These are phyloP conservation scores for Heliconius eleuchia DNA, from an alignment of 1,140 invertebrate species.

Conservation along the genomic window DNA sequence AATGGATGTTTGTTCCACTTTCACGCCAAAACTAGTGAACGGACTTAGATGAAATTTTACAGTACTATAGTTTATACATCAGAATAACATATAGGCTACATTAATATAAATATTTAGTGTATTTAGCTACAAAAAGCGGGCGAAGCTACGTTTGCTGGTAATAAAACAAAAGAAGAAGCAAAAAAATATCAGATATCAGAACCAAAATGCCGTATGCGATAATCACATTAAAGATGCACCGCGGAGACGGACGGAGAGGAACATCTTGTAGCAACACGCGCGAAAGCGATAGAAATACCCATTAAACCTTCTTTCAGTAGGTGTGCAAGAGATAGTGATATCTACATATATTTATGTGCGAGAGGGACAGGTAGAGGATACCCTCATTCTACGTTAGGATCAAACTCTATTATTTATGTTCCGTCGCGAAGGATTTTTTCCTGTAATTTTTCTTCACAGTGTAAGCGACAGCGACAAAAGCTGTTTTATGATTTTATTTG, in stretches of 20 bases:
- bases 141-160: too few relatives aligned
- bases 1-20: too few relatives aligned
- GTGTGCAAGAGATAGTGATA: background rate
- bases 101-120: too few relatives aligned
- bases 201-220: slow-evolving; percentile 35
- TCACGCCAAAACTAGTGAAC: too few relatives aligned
- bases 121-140: too few relatives aligned
- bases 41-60: too few relatives aligned
- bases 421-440: slow-evolving; percentile 39
- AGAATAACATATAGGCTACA: too few relatives aligned
- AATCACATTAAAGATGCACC: slow-evolving; percentile 41
- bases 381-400: slow-evolving; percentile 61
- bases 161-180: background rate
- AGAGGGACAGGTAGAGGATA: slow-evolving; percentile 39
- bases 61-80: too few relatives aligned
- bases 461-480: background rate
- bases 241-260: slow-evolving; percentile 14
- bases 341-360: background rate
- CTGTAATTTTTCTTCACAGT: background rate
- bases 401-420: slow-evolving; percentile 64
- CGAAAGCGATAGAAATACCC: slow-evolving; percentile 5
- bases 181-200: slow-evolving; percentile 22
- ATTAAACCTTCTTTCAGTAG: background rate
- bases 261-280: background rate
- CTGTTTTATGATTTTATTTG: slow-evolving; percentile 3